phyloP scores from a whole-genome alignment of 2,888 invertebrate genomes.

The Tipula vernalis region DNA sequence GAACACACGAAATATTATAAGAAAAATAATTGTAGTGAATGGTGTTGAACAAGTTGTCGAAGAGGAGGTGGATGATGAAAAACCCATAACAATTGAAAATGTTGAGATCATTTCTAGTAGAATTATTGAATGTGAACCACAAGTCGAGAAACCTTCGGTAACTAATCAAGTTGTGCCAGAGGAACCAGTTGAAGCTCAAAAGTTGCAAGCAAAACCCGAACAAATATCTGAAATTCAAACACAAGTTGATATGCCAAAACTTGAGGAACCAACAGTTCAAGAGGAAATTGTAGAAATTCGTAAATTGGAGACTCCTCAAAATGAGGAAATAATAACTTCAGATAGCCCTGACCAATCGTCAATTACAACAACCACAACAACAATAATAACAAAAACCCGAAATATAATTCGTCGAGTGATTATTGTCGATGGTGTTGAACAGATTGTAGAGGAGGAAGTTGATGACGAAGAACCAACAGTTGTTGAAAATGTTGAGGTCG shows the following conservation, averaged over 20 bases:
- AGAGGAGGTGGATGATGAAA: conserved; percentile 56
- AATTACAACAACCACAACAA: conserved; percentile 49
- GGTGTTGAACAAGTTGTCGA: conserved; percentile 75
- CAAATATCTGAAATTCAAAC: no score
- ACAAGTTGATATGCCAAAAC: background rate
- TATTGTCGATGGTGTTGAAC: conserved; percentile 73
- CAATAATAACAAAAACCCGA: conserved; percentile 60
- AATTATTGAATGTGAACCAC: background rate
- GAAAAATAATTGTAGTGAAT: conserved; percentile 63
- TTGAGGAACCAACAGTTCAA: conserved; percentile 14
- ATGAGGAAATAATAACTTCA: background rate
- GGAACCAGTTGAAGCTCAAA: no score
- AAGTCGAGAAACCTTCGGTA: background rate
- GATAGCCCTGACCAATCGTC: background rate
- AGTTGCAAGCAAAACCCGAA: no score
- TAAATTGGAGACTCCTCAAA: background rate
- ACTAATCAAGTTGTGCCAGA: no score
- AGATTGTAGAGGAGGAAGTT: conserved; percentile 66
- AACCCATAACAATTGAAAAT: background rate
- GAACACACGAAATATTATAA: conserved; percentile 61
- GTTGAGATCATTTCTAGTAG: background rate
- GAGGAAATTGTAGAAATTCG: background rate
- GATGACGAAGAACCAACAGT: conserved; percentile 39
- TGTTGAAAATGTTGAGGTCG: background rate
- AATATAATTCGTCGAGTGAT: conserved; percentile 64